These are phyloP conservation scores for Limulus polyphemus DNA, from an alignment of 2,888 invertebrate species.

Conservation along the genomic window DNA sequence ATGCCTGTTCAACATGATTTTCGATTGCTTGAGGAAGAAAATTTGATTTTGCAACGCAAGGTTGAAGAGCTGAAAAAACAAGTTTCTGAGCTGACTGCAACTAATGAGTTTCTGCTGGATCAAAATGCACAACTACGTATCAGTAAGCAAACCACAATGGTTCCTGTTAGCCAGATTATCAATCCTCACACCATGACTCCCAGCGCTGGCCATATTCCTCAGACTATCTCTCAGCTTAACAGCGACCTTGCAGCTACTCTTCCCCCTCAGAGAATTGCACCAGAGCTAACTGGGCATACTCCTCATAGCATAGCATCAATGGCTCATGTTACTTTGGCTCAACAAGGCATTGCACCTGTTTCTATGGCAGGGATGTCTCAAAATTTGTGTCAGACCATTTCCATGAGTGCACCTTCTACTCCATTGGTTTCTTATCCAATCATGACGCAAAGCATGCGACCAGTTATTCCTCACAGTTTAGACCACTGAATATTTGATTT, in stretches of 20 bases:
- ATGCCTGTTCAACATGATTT: slow-evolving; percentile 19
- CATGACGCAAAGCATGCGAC: slow-evolving; percentile 44
- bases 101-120: slow-evolving; percentile 63
- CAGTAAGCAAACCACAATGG: slow-evolving; percentile 40
- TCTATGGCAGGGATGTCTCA: slow-evolving; percentile 28
- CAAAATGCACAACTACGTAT: slow-evolving; percentile 60
- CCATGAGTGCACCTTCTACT: slow-evolving; percentile 43
- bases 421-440: slow-evolving; percentile 54
- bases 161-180: slow-evolving; percentile 17
- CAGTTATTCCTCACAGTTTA: slow-evolving; percentile 21
- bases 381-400: slow-evolving; percentile 23
- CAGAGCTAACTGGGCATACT: slow-evolving; percentile 22
- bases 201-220: slow-evolving; percentile 13
- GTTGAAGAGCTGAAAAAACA: slow-evolving; percentile 57
- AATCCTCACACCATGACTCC: slow-evolving; percentile 21
- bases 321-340: slow-evolving; percentile 44
- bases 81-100: slow-evolving; percentile 58
- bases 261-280: slow-evolving; percentile 22
- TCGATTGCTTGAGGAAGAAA: slow-evolving; percentile 48
- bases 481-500: slow-evolving; percentile 3
- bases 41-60: slow-evolving; percentile 50
- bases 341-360: slow-evolving; percentile 37
- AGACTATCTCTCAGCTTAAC: slow-evolving; percentile 16
- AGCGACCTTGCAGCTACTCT: slow-evolving; percentile 29
- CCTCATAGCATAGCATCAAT: slow-evolving; percentile 29